Evolutionary conservation across 1,140 invertebrate species (phyloP).

Genomic region (Halictus rubicundus): DNA sequence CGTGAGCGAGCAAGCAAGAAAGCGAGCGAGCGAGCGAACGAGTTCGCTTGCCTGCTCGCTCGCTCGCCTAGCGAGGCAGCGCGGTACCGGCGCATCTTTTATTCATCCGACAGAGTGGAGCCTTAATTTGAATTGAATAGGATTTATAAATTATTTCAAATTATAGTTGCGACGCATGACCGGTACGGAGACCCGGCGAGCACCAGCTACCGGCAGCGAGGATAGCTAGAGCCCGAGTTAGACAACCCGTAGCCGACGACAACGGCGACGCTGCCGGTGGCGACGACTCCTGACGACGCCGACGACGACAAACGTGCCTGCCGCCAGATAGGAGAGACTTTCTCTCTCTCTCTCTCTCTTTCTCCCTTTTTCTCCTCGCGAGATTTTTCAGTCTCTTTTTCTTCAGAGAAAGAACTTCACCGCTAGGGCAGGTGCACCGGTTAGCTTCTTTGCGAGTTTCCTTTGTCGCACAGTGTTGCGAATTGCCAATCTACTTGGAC

Average conservation of each 20-base stretch:
- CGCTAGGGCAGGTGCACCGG: too few relatives aligned
- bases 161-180: conserved; percentile 78
- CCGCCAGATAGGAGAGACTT: neutral
- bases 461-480: too few relatives aligned
- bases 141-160: conserved; percentile 81
- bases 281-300: conserved; percentile 46
- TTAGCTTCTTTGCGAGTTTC: too few relatives aligned
- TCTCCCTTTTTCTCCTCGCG: neutral
- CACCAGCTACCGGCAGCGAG: conserved; percentile 32
- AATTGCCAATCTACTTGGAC: too few relatives aligned
- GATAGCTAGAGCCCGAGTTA: neutral
- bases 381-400: neutral
- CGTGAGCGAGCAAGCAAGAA: conserved; percentile 19
- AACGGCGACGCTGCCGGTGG: conserved; percentile 58
- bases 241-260: conserved; percentile 24
- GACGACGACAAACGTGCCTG: conserved; percentile 23
- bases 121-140: conserved; percentile 81
- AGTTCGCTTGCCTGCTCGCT: conserved; percentile 32
- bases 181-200: conserved; percentile 56
- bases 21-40: neutral
- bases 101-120: conserved; percentile 80
- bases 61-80: neutral
- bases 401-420: too few relatives aligned
- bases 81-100: conserved; percentile 73
- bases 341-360: neutral